phyloP scores from a whole-genome alignment of 2,797 vertebrate genomes.

The Anabacerthia variegaticeps region DNA sequence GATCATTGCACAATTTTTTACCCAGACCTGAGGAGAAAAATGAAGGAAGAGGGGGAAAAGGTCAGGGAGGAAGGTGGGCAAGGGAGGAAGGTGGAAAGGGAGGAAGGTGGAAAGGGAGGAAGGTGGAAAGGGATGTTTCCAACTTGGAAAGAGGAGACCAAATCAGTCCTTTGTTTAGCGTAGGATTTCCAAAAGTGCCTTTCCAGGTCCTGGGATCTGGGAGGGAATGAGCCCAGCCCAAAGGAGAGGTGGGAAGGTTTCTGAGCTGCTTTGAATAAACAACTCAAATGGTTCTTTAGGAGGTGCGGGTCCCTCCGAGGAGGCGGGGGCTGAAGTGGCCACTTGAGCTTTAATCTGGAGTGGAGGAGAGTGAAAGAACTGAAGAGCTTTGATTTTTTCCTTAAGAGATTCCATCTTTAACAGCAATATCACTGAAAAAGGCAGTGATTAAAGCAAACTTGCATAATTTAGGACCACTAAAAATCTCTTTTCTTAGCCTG shows the following conservation, averaged over 20 bases:
- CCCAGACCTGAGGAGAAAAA: conserved; percentile 19
- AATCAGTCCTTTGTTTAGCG: conserved; percentile 8
- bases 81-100: background rate
- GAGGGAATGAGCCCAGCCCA: background rate
- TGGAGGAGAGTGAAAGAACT: background rate
- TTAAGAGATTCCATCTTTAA: background rate
- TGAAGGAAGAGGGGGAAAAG: background rate
- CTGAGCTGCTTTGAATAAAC: background rate
- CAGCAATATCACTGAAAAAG: background rate
- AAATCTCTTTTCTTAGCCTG: background rate
- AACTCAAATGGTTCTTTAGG: background rate
- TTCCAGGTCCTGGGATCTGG: background rate
- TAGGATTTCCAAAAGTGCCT: background rate
- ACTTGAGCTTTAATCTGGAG: conserved; percentile 1
- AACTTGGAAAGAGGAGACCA: background rate
- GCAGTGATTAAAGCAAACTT: background rate
- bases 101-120: background rate
- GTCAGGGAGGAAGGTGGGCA: background rate
- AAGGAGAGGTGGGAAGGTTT: background rate
- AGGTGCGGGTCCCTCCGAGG: background rate
- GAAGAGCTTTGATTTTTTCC: conserved; percentile 2
- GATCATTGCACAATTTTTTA: conserved; percentile 21
- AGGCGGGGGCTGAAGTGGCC: background rate
- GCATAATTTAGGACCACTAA: background rate
- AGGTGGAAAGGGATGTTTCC: background rate